Conservation (phyloP, 2,113 vertebrate genomes). For the Myanophis thanlyinensis region DNA sequence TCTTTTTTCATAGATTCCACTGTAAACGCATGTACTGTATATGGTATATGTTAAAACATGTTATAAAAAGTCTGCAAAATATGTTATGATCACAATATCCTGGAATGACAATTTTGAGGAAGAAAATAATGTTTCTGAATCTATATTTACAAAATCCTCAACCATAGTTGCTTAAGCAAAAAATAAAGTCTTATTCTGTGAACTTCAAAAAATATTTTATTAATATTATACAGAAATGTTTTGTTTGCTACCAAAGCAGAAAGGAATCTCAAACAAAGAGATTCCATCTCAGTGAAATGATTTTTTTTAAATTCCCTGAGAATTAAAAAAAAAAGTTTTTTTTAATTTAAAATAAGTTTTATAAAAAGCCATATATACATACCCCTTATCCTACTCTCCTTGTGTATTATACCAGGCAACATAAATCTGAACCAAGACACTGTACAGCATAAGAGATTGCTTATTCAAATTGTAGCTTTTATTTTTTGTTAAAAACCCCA, state of each 20-base stretch:
- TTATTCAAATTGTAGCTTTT: conserved; percentile 46
- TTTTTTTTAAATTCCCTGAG: neutral
- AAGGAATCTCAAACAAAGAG: conserved; percentile 11
- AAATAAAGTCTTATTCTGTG: neutral
- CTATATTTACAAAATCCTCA: neutral
- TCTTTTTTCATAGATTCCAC: neutral
- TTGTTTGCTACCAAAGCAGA: conserved; percentile 49
- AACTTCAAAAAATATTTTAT: conserved; percentile 51
- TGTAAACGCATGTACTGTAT: neutral
- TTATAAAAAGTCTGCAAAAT: neutral
- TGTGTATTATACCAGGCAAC: conserved; percentile 63
- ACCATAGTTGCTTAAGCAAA: neutral
- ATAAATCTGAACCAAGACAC: conserved; percentile 64
- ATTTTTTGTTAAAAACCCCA: conserved; percentile 27
- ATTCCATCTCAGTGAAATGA: neutral
- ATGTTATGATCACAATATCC: neutral
- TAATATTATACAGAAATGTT: conserved; percentile 54
- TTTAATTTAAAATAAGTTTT: conserved; percentile 53
- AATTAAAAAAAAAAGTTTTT: conserved; percentile 19
- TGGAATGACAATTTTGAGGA: neutral
- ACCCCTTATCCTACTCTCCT: conserved; percentile 29
- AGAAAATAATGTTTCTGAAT: neutral
- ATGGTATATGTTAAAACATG: neutral
- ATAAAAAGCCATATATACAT: conserved; percentile 54
- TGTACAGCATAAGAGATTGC: conserved; percentile 59